A percentile compares a stretch with the other conserved stretches of the same genome.
These are phyloP conservation scores for Atta texana DNA, from an alignment of 1,140 invertebrate species.

Conservation along the genomic window DNA sequence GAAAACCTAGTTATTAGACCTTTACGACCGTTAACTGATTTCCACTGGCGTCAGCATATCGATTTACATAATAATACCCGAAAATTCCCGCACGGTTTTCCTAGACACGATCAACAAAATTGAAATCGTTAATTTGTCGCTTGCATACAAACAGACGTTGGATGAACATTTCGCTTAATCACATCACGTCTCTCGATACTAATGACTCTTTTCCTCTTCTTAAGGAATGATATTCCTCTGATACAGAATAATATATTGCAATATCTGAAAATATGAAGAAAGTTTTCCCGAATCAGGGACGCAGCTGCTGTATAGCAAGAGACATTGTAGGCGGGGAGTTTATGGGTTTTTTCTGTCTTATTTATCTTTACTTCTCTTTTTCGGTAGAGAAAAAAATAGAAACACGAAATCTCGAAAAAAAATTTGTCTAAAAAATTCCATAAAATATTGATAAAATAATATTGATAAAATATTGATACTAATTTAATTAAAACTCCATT, in stretches of 20 bases:
- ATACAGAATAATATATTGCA: background rate
- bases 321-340: background rate
- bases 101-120: conserved; percentile 17
- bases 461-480: background rate
- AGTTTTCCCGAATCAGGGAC: background rate
- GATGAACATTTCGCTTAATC: conserved; percentile 6
- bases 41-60: conserved; percentile 20
- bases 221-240: background rate
- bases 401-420: background rate
- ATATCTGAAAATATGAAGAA: conserved; percentile 20
- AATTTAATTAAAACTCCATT: background rate
- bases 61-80: conserved; percentile 55
- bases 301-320: background rate
- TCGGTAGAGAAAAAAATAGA: background rate
- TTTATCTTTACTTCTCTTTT: background rate
- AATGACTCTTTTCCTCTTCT: conserved; percentile 16
- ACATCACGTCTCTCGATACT: conserved; percentile 9
- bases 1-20: conserved; percentile 15
- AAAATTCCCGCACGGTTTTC: conserved; percentile 31
- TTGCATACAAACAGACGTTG: conserved; percentile 3
- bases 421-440: background rate
- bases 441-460: background rate
- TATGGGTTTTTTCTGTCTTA: background rate
- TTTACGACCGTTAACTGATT: background rate
- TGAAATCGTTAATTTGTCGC: conserved; percentile 50